Conservation (phyloP, 2,113 vertebrate genomes). For the Apteryx owenii region DNA sequence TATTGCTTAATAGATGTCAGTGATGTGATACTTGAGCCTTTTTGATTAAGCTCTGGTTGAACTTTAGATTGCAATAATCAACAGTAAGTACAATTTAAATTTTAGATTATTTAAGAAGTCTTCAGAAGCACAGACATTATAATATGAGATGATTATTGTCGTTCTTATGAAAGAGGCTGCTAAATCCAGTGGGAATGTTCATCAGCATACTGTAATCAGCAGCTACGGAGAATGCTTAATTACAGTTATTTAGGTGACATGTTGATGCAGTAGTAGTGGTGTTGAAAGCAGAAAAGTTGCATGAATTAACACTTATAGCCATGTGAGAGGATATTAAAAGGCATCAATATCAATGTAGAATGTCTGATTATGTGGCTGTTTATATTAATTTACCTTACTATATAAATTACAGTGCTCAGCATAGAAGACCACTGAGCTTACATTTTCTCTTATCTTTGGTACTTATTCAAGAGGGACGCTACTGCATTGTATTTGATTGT, state of each 20-base stretch:
- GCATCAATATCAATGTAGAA: conserved; percentile 46
- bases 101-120: conserved; percentile 82
- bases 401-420: conserved; percentile 40
- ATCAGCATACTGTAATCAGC: conserved; percentile 82
- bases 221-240: conserved; percentile 78
- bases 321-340: conserved; percentile 70
- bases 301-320: conserved; percentile 65
- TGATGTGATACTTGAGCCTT: conserved; percentile 72
- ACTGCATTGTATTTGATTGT: background rate
- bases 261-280: conserved; percentile 73
- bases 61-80: conserved; percentile 83
- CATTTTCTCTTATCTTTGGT: background rate
- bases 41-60: conserved; percentile 83
- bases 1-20: conserved; percentile 71
- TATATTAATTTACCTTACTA: conserved; percentile 56
- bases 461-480: background rate
- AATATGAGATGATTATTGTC: conserved; percentile 81
- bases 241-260: conserved; percentile 82
- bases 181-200: conserved; percentile 81
- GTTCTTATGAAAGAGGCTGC: conserved; percentile 76
- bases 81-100: conserved; percentile 79
- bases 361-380: conserved; percentile 47
- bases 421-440: background rate
- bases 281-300: conserved; percentile 72
- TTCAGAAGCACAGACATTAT: conserved; percentile 78